Evolutionary conservation across 1,140 invertebrate genomes (phyloP), one percentile per base, ranked within the genome.

Genomic region (Macrotrachela quadricornifera): DNA sequence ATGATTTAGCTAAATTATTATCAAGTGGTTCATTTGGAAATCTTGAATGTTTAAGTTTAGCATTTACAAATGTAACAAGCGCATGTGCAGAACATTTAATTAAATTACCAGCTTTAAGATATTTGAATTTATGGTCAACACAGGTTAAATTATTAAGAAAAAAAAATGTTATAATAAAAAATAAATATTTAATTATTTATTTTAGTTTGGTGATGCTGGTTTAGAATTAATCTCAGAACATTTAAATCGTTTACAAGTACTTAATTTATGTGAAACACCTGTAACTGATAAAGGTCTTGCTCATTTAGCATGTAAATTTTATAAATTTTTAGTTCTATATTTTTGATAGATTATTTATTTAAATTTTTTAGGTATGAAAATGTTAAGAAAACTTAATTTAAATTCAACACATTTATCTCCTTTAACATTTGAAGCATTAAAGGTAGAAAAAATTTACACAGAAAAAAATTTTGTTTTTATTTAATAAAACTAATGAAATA

Each of bases 41-140:
- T 71, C 73, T 85, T 49, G 82, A 84, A 67, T 82, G 79, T 62
- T 75, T 86, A 45, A 83, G 80, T 57, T 70, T 86, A 53, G 82
- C 83, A 46, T 86, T 86, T 65, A 86, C 83, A 36, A 79, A 82
- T 59, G 81, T 85, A 46, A 85, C 83, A 42, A 82, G 80, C 61
- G 80, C 78, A 38, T 84, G 82, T 63, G 83, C 83, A 3, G 76
- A 81, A 57, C 79, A 84, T 64, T 74, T 86, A 40, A 84, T 85
- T 58, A 84, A 85, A 57, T 66, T 86, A 54, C 82, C 82, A 16
- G 79, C 80, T 6, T 73, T 86, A 13, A 76, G 80, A 55, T 82
- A 83, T 65, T 74, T 86, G 46, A 85, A 86, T 67, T 67, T 86
- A n/a, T 86, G 83, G 83, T 81, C 81, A 1, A 85, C 83, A n/a